Evolutionary conservation across 2,797 vertebrate species (phyloP), one percentile per base, ranked within the genome.

Genomic region (Hypotaenidia philippensis): DNA sequence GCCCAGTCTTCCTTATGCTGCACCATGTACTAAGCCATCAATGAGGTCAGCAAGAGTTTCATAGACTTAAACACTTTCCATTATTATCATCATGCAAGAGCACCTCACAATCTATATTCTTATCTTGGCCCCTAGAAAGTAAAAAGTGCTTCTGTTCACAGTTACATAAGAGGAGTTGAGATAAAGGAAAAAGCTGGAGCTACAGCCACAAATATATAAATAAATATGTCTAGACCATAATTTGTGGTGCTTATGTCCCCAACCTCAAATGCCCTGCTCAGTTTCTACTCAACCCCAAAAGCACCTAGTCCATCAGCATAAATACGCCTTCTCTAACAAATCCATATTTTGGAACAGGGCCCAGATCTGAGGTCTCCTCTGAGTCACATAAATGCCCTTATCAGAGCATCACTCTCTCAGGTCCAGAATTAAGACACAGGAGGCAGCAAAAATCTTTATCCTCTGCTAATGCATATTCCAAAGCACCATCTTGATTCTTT

Each of bases 361-460:
- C 92, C 87, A 93, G 92, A 80, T 94, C 57, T 92, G 78, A 89
- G 40, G 49, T 85, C 64, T 93, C 75, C 85, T 95, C 75, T 82
- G 87, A 85, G 87, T 74, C 1, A 0, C 16, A 57, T 75, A 95
- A 91, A 91, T 89, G 49, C 45, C 56, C 71, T 91, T 92, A 87
- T 8, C 18, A 87, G 60, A 89, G 11, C 23, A 71, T 49, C 0
- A 0, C 40, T 86, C 76, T 92, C 57, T 89, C 83, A 89, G 29
- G 38, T 50, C 50, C 50, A 72, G 61, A 81, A 90, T 56, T 80
- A 78, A 81, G 69, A 92, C n/a, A 65, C 3, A n/a, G 87, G 50
- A 75, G 87, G 6, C 61, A 85, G 32, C 19, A 88, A 89, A 91
- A 83, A 25, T 71, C 27, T 84, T 78, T 69, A 52, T 65, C 14